These are phyloP conservation scores for Cathartes aura DNA, from an alignment of 2,113 vertebrate species.

Conservation along the genomic window DNA sequence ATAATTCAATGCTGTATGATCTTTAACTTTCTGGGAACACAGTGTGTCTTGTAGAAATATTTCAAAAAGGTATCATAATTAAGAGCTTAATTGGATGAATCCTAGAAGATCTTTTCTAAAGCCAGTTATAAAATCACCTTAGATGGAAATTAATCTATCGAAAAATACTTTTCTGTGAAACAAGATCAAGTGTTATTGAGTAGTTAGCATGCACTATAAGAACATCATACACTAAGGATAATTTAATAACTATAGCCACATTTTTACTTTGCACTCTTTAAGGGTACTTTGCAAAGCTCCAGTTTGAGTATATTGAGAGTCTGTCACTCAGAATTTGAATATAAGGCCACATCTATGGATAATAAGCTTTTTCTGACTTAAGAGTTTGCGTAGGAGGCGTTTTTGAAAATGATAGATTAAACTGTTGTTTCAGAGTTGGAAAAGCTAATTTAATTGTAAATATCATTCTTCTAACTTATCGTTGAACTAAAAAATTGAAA, in stretches of 20 bases:
- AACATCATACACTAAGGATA: background rate
- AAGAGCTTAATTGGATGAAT: background rate
- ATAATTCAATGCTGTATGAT: background rate
- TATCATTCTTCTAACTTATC: background rate
- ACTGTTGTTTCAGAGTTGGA: background rate
- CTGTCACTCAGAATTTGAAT: background rate
- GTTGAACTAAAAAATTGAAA: background rate
- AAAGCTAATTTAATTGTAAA: background rate
- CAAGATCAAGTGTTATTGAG: background rate
- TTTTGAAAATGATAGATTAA: background rate
- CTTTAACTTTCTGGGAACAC: background rate
- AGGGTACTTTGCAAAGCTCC: background rate
- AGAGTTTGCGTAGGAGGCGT: background rate
- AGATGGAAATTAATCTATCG: background rate
- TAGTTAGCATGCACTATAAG: background rate
- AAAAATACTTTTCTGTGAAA: background rate
- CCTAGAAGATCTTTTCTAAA: background rate
- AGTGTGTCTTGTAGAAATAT: background rate
- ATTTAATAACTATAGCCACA: background rate
- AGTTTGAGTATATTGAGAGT: background rate
- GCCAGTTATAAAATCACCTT: background rate
- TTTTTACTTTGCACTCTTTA: background rate
- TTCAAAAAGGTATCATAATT: background rate
- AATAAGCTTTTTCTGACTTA: slow-evolving; percentile 2
- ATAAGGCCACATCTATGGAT: background rate